Evolutionary conservation across 2,797 vertebrate genomes (phyloP), one percentile per base, ranked within the genome.

Genomic region (Triplophysa bombifrons): DNA sequence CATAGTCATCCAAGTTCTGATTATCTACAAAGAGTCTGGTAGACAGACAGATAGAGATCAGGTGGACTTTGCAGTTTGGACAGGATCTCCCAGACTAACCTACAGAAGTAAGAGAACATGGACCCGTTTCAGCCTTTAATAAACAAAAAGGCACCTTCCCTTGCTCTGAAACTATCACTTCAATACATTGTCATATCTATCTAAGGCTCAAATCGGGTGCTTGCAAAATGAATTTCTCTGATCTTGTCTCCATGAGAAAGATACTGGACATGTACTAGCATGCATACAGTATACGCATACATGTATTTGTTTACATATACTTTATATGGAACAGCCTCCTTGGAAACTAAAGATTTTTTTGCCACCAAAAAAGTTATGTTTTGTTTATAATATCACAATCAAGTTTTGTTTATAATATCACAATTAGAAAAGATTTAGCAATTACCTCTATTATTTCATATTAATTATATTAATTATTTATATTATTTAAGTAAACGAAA

Each of bases 11-110:
- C 30, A 4, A 66, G 20, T 17, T 72, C 38, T 22, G 60, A 72
- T 73, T 66, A 30, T 69, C 60, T 25, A 22, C 34, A 70, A 34
- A 17, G 20, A 1, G 16, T 71, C 30, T 19, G 16, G 30, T 64
- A 20, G 48, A 53, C 68, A 78, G 65, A 55, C 67, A 41, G 71
- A 70, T 82, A 63, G 84, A 60, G 38, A 68, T 50, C 16, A 79
- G 81, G 72, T 85, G 71, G 9, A 72, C 73, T 78, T 85, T 77
- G 77, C 46, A 83, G 70, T 73, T 67, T 55, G 48, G 34, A 76
- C 25, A 1, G 74, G 17, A n/a, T 41, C 25, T 64, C 7, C 71
- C 58, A 41, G 22, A 41, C 27, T 38, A 63, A 53, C 16, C 56
- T 51, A 64, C n/a, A 11, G 46, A 64, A 38, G 4, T 51, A n/a